Percentiles rank a stretch among this genome's conserved stretches.
phyloP scores from a whole-genome alignment of 1,140 invertebrate species.

The Eubasilissa regina region DNA sequence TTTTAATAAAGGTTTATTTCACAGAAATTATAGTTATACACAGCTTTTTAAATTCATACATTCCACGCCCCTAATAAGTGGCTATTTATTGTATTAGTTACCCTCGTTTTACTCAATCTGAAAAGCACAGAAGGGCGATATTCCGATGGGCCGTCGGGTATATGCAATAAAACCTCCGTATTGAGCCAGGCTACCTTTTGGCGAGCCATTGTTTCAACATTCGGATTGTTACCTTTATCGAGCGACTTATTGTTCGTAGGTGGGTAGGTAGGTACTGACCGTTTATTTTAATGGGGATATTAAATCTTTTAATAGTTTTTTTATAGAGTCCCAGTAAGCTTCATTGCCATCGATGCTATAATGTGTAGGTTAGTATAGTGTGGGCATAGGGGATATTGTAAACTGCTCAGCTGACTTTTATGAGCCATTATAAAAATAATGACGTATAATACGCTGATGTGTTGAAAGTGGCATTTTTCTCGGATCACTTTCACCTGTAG shows the following conservation, averaged over 20 bases:
- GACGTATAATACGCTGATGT: slow-evolving; percentile 40
- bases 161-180: background rate
- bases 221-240: slow-evolving; percentile 28
- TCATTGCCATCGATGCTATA: slow-evolving; percentile 41
- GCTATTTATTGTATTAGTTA: no score
- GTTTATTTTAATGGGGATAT: slow-evolving; percentile 57
- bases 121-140: background rate
- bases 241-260: slow-evolving; percentile 20
- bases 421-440: slow-evolving; percentile 55
- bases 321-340: slow-evolving; percentile 57
- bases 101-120: no score
- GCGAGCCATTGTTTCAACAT: slow-evolving; percentile 17
- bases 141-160: background rate
- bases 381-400: slow-evolving; percentile 46
- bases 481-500: background rate
- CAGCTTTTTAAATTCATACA: no score
- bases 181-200: slow-evolving; percentile 12
- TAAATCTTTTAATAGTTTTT: slow-evolving; percentile 59
- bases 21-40: no score
- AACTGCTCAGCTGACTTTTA: slow-evolving; percentile 55
- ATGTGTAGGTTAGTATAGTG: slow-evolving; percentile 48
- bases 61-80: no score
- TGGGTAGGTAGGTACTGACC: slow-evolving; percentile 30
- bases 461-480: slow-evolving; percentile 33
- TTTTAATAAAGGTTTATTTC: no score